Base-by-base conservation (phyloP, 37 sponge, comb jelly and placozoan genomes). In the Hexactinellida sp. region DNA sequence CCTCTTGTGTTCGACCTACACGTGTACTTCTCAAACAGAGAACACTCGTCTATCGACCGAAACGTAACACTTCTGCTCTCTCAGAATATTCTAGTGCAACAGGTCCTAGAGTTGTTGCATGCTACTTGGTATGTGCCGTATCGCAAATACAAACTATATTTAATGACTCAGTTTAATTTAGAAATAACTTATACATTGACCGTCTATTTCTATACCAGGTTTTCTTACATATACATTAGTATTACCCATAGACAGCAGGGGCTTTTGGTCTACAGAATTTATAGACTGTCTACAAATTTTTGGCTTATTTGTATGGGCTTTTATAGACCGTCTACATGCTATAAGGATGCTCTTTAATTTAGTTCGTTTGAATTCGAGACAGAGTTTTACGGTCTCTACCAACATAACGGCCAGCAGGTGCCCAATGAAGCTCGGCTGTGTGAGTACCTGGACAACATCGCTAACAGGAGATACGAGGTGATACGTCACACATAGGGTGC, bases 351-450 rank as follows among this genome's bases (percentile, higher is more conserved):
- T 85, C 36, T 87, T 38, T 36, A 84, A 36, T 82, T 85, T 83
- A 95, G 93, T 54, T 92, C 93, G n/a, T 85, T 95, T 37, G 95
- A 95, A 63, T 95, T 92, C 55, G 91, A 87, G 37, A 90, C 95
- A 82, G 82, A 89, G 28, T 91, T 89, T 85, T 95, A 95, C 86
- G 95, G 95, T 0, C 85, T 95, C n/a, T 95, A 86, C 63, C 90
- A 92, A 83, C 95, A 95, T 39, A 91, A 95, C 34, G 90, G 92
- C 37, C 54, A 84, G 82, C 85, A 54, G 83, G 37, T 95, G 1
- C 91, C 90, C 0, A 39, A 63, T 24, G 89, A 92, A 19, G 54
- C 38, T 25, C 83, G 87, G 19, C 88, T 95, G 89, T 92, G 92
- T 91, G 93, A 89, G 1, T 90, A 92, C 83, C 89, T 95, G 36